Conservation (phyloP, 23 tunicate genomes). For the Oikopleura dioica region DNA sequence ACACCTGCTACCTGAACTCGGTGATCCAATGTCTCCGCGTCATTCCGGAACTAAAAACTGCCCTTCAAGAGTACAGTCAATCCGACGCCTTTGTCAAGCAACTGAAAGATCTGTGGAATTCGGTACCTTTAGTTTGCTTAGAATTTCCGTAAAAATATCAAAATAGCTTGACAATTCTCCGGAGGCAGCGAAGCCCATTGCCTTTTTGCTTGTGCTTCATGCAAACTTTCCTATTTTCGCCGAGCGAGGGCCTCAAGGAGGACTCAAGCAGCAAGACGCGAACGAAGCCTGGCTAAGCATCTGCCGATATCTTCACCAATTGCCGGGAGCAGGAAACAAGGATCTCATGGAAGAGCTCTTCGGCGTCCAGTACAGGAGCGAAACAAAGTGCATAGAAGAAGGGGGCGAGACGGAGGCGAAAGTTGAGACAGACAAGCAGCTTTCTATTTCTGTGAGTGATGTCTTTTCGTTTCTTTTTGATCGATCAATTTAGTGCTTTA, state of each 20-base stretch:
- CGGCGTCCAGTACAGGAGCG: neutral
- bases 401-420: constrained; percentile 33
- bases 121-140: no score
- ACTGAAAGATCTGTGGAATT: neutral
- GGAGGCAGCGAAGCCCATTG: constrained; percentile 17
- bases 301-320: constrained; percentile 43
- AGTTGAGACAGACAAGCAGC: constrained; percentile 21
- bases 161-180: neutral
- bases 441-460: constrained; percentile 20
- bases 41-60: constrained; percentile 55
- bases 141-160: neutral
- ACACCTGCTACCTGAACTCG: constrained; percentile 94
- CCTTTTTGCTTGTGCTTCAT: constrained; percentile 40
- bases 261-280: constrained; percentile 92
- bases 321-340: neutral
- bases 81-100: neutral
- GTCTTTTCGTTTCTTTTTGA: neutral
- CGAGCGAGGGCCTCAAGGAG: constrained; percentile 60
- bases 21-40: constrained; percentile 59
- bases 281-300: constrained; percentile 71
- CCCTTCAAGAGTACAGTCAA: constrained; percentile 27
- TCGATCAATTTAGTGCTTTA: constrained; percentile 13
- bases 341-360: neutral
- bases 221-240: constrained; percentile 63
- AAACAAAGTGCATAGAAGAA: constrained; percentile 48